Evolutionary conservation across 2,113 vertebrate genomes (phyloP), one percentile per base, ranked within the genome.

Genomic region (Eira barbara): DNA sequence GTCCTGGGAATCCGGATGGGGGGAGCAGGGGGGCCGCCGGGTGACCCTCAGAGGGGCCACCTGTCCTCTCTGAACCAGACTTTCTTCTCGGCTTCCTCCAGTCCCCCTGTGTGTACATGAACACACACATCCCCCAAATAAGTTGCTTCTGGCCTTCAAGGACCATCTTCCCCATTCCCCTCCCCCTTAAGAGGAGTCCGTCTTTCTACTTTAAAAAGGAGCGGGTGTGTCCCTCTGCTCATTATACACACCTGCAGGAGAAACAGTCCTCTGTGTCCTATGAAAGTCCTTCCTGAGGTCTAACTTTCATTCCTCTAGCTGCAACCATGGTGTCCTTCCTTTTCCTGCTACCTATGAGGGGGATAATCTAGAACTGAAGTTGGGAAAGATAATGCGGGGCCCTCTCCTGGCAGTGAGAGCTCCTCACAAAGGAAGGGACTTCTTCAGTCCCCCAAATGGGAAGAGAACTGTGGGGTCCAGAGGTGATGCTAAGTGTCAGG

Each of bases 1-100:
- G 94, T 80, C 96, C 92, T 80, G 93, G 81, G 97, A 98, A 98
- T 97, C 92, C 13, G 27, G 96, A 91, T 34, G 25, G 63, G 88
- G 78, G 78, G 57, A 69, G 84, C 82, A 89, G 95, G 86, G 96
- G 96, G 76, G 87, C 63, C 9, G 1, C 92, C 3, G 9, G 42
- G 61, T 97, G 84, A 96, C 91, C 95, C 91, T 95, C 67, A 69
- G 52, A 63, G 76, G 92, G 82, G 94, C 92, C 97, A 97, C 95
- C 84, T 98, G 95, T 98, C 94, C 39, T 85, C 71, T 96, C 45
- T 65, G 83, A 81, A 95, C 65, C 47, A 57, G 80, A 95, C 87
- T 87, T 74, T 96, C 61, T 95, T 76, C 63, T 96, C 42, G 92
- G 92, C 42, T 52, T 89, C 45, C 18, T 63, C 55, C 29, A 74